Conservation (phyloP, 1,140 invertebrate genomes). For the Akabosia matsudoensis region DNA sequence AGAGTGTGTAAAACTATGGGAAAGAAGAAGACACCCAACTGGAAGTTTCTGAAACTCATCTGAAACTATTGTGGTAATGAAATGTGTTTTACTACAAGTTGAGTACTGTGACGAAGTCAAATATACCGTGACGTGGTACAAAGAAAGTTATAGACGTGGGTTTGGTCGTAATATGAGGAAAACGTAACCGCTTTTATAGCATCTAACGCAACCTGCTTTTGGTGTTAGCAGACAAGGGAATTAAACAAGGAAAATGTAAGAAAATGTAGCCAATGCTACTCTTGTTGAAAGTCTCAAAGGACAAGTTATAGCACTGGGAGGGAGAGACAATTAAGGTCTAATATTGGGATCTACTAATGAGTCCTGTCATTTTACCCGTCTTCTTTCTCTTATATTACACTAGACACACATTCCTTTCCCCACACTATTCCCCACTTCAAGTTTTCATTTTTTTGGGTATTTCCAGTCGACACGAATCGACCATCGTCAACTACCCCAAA, state of each 20-base stretch:
- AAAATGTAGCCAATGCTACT: conserved; percentile 42
- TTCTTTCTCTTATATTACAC: conserved; percentile 1
- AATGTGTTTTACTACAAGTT: not conserved
- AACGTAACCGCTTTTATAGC: not conserved
- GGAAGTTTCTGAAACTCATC: too few species aligned
- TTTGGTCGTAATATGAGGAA: not conserved
- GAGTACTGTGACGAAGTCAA: not conserved
- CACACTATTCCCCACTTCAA: not conserved
- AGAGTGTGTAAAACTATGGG: too few species aligned
- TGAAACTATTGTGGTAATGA: not conserved
- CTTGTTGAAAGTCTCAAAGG: conserved; percentile 33
- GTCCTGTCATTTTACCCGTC: conserved; percentile 37
- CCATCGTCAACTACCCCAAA: not conserved
- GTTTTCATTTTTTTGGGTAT: not conserved
- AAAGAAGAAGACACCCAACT: too few species aligned
- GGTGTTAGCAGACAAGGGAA: not conserved
- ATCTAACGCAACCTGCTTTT: not conserved
- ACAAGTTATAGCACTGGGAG: conserved; percentile 35
- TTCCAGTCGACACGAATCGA: not conserved
- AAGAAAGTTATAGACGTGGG: not conserved
- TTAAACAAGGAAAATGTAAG: conserved; percentile 12
- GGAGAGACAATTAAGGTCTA: conserved; percentile 42
- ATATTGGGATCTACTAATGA: conserved; percentile 41
- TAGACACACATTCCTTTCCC: not conserved
- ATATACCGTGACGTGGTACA: not conserved